Conservation (phyloP, 2,888 invertebrate genomes). For the Drosophila colorata region DNA sequence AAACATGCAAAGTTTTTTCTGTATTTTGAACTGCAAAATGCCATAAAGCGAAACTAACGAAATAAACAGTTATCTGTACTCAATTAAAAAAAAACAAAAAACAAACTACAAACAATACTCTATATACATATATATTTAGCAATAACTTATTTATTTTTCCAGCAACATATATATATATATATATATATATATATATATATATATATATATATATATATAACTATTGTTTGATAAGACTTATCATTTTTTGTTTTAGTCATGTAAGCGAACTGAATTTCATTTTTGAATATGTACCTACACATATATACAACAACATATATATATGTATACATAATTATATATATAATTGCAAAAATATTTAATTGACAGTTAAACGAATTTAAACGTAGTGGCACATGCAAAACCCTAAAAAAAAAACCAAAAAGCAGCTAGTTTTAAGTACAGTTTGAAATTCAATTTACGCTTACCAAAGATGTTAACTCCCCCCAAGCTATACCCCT, state of each 20-base stretch:
- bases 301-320: constrained; percentile 12
- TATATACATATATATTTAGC: constrained; percentile 26
- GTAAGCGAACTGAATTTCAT: constrained; percentile 47
- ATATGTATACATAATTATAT: neutral
- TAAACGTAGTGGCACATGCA: constrained; percentile 73
- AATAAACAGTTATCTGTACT: constrained; percentile 31
- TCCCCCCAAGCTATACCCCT: neutral
- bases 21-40: constrained; percentile 20
- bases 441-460: constrained; percentile 49
- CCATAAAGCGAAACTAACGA: constrained; percentile 20
- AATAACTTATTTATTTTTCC: constrained; percentile 38
- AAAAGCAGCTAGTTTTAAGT: constrained; percentile 36
- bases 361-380: constrained; percentile 76
- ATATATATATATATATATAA: constrained; percentile 1
- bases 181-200: neutral
- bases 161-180: constrained; percentile 9
- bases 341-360: constrained; percentile 33
- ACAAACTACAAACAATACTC: constrained; percentile 16
- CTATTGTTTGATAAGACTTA: constrained; percentile 35
- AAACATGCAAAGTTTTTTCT: constrained; percentile 3
- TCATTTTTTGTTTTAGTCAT: constrained; percentile 38
- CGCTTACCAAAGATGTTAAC: constrained; percentile 34
- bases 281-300: constrained; percentile 49
- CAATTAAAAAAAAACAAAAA: constrained; percentile 5
- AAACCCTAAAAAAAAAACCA: constrained; percentile 18